Evolutionary conservation across 1,140 invertebrate species (phyloP), one percentile per base, ranked within the genome.

Genomic region (Leptopilina clavipes): DNA sequence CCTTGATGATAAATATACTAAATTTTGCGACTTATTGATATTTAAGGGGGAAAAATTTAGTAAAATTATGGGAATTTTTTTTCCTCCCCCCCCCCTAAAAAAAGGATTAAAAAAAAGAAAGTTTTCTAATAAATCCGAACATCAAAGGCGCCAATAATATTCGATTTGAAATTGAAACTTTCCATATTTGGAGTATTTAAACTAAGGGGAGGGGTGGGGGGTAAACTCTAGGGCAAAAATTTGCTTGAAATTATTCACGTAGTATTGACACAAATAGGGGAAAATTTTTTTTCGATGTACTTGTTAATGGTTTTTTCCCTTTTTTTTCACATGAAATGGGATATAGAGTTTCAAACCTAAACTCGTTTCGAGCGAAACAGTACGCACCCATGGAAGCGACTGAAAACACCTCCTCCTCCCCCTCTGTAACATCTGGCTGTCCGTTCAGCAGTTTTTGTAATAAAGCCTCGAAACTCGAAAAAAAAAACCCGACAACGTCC

Each of bases 401-500:
- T 48, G 45, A 71, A 85, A 83, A 85, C 78, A 40, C 37, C 37
- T 6, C 8, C 37, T 9, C 7, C 37, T 6, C 9, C 37, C 37
- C 81, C 76, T 80, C 86, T 78, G 88, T 83, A 87, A 88, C 88
- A 89, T 88, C 88, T 88, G 87, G 81, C 86, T 82, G 84, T 85
- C 84, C 83, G 82, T 85, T 79, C 81, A 85, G 74, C 81, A 85
- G 74, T 89, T 89, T 89, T 89, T 89, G 88, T 87, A 89, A 89
- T 89, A 89, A 89, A 89, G 86, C 82, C 79, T 75, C 74, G 83
- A 82, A 82, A 82, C 80, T 76, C 74, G 77, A 82, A 86, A 88
- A 88, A 88, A 88, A 31, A 31, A n/a, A n/a, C n/a, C 78, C 78
- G 76, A 82, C 85, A 81, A 84, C 82, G 77, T 77, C 79, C 79